Percentiles rank a stretch among this genome's conserved stretches.
phyloP scores from a whole-genome alignment of 1,140 invertebrate species.

The Penaeus chinensis region DNA sequence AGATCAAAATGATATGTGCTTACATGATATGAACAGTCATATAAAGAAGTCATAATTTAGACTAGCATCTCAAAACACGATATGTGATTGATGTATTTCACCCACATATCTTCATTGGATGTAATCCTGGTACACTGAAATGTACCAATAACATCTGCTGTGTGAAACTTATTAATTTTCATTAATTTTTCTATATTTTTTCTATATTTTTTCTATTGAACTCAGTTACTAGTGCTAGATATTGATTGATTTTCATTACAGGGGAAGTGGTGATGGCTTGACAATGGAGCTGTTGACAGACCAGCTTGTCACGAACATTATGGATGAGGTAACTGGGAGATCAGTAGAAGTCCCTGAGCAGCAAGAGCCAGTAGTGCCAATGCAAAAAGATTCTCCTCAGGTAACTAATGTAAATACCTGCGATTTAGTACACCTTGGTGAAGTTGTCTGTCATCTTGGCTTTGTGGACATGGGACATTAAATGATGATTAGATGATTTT shows the following conservation, averaged over 20 bases:
- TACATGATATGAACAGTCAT: neutral
- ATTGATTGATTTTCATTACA: slow-evolving; percentile 1
- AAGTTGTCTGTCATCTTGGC: too few relatives aligned
- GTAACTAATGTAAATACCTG: neutral
- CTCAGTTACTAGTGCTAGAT: neutral
- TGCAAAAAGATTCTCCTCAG: slow-evolving; percentile 10
- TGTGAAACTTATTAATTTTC: too few relatives aligned
- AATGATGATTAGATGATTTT: neutral
- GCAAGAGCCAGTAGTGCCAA: slow-evolving; percentile 18
- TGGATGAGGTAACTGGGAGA: slow-evolving; percentile 70
- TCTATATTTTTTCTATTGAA: neutral
- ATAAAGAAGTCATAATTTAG: too few relatives aligned
- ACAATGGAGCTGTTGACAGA: slow-evolving; percentile 71
- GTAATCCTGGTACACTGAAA: too few relatives aligned
- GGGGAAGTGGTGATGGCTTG: slow-evolving; percentile 58
- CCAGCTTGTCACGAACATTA: slow-evolving; percentile 71
- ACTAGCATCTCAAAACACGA: too few relatives aligned
- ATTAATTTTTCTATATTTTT: neutral
- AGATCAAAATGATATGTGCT: neutral
- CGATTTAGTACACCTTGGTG: too few relatives aligned
- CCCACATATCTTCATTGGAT: too few relatives aligned
- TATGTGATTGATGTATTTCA: too few relatives aligned
- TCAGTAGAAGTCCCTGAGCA: slow-evolving; percentile 66
- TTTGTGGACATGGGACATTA: too few relatives aligned
- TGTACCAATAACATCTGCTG: too few relatives aligned